Evolutionary conservation across 1,140 invertebrate genomes (phyloP), one percentile per base, ranked within the genome.

Genomic region (Leptoteleia sp.): DNA sequence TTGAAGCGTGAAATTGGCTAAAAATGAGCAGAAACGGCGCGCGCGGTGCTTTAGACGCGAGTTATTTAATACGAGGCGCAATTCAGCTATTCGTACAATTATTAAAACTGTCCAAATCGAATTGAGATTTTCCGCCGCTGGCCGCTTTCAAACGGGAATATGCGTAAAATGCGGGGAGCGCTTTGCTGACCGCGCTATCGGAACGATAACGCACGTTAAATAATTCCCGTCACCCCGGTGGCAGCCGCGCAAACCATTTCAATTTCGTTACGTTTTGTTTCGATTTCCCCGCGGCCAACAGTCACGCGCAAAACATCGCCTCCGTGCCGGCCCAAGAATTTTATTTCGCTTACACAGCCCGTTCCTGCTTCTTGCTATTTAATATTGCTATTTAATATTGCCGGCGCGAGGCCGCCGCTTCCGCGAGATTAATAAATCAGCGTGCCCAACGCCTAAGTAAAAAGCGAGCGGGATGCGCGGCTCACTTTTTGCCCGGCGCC

Each of bases 1-100:
- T 64, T 79, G 65, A 72, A 68, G 70, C 79, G 79, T 81, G 81
- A 83, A 83, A 83, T 81, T 83, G 70, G 70, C 52, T 73, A 79
- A 80, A 81, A 79, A 84, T 81, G 76, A 78, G 75, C 50, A 31
- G 42, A 61, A 64, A 19, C 47, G 54, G 27, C 25, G 15, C 78
- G 37, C n/a, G n/a, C n/a, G n/a, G 13, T 25, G 48, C 48, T 57
- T 35, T 42, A 64, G 27, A 73, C 40, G 59, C 57, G 57, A 55
- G 37, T 64, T 73, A 73, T 73, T 54, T 57, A 62, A 47, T 72
- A 62, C 59, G 33, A 22, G 48, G 16, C 38, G 33, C 55, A 64
- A 47, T 73, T 64, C 70, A 31, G 16, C 42, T 55, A 42, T 40
- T 22, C 54, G 68, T 47, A 33, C 68, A 73, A 73, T 54, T 57